Evolutionary conservation across 2,888 invertebrate genomes (phyloP).

Genomic region (Steinernema scapterisci): DNA sequence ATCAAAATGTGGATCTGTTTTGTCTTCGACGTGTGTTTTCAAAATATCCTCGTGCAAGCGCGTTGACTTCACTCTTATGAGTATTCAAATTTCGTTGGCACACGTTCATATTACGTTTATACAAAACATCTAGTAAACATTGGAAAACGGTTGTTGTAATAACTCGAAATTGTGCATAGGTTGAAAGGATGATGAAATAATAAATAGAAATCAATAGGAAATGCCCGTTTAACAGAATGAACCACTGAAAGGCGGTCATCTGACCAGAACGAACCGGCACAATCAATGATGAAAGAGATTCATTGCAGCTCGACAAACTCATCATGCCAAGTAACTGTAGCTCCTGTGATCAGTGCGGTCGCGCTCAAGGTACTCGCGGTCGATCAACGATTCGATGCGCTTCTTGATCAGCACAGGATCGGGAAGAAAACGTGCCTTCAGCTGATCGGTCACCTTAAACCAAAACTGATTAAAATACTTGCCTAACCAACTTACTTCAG

Average conservation of each 20-base stretch:
- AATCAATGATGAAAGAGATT: slow-evolving; percentile 19
- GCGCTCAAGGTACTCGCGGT: slow-evolving; percentile 95
- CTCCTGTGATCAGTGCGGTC: slow-evolving; percentile 84
- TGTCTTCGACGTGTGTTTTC: too few species aligned
- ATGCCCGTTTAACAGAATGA: slow-evolving; percentile 27
- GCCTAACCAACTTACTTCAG: slow-evolving; percentile 75
- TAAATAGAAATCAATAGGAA: slow-evolving; percentile 28
- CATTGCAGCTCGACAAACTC: slow-evolving; percentile 3
- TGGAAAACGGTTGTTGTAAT: background rate
- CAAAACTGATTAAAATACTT: background rate
- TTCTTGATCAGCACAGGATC: slow-evolving; percentile 97
- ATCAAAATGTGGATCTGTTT: too few species aligned
- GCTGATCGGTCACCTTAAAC: slow-evolving; percentile 81
- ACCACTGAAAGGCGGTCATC: slow-evolving; percentile 32
- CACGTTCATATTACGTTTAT: background rate
- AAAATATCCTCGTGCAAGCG: too few species aligned
- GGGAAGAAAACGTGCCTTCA: slow-evolving; percentile 93
- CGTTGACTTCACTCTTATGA: too few species aligned
- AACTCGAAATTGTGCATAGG: background rate
- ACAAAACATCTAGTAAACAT: slow-evolving; percentile 4
- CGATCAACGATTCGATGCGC: slow-evolving; percentile 97
- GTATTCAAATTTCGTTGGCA: too few species aligned
- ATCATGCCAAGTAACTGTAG: slow-evolving; percentile 54
- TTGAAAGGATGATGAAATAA: background rate
- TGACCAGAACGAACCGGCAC: slow-evolving; percentile 25